Evolutionary conservation across 2,888 invertebrate species (phyloP), one percentile per base, ranked within the genome.

Genomic region (Julus scandinavius): DNA sequence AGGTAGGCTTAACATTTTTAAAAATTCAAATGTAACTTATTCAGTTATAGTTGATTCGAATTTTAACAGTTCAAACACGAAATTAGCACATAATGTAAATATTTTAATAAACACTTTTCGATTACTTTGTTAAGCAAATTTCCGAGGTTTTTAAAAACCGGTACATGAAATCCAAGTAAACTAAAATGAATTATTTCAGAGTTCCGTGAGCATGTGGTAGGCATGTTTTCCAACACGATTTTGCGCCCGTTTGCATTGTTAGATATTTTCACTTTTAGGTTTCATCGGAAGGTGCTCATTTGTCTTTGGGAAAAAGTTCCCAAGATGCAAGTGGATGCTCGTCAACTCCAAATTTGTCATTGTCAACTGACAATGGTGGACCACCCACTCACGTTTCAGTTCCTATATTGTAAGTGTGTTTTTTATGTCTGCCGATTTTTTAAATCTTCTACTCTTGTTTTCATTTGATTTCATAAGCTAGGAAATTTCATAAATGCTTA

Each of bases 371-470:
- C 50, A 85, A 29, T 84, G 6, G 50, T 17, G 84, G 84, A 17
- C 86, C 89, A 89, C 50, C 87, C 40, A 90, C 90, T 38, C 90
- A 90, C 41, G 90, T 90, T 84, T 90, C 91, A 87, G 90, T 91
- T 50, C 90, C 90, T 17, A 90, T 90, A 50, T 90, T 90, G 90
- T 90, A 89, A 88, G 89, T 89, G 29, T n/a, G 9, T 2, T 63
- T n/a, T n/a, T 63, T 63, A 63, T 20, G 5, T 63, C 1, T 63
- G 9, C 17, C n/a, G n/a, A 1, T 29, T n/a, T 63, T 20, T 6
- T 17, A 20, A 20, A 20, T 5, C 9, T 20, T 63, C 63, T n/a
- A 63, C n/a, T 29, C 29, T 63, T n/a, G 20, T 3, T 20, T 7
- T 63, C 6, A 63, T 63, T 63, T 63, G 20, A 63, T 63, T 63